Percentiles rank a stretch among this genome's conserved stretches.
phyloP scores from a whole-genome alignment of 2,797 vertebrate species.

The Enteromius afrohamiltoni region DNA sequence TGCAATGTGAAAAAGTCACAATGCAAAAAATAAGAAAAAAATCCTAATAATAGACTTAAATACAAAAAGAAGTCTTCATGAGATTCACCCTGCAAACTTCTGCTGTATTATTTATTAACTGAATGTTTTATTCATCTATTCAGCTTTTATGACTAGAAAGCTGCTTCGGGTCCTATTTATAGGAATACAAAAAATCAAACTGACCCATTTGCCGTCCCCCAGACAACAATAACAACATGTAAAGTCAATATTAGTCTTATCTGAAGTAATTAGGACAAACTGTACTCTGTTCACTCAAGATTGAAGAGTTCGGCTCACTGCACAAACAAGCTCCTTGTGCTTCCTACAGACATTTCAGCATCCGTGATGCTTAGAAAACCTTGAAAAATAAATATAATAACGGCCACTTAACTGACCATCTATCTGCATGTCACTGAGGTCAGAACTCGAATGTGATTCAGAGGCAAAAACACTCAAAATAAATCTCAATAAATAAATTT shows the following conservation, averaged over 20 bases:
- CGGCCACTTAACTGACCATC: conserved; percentile 50
- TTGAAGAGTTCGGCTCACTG: conserved; percentile 21
- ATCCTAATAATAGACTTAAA: not conserved
- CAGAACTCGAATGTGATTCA: not conserved
- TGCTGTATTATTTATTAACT: conserved; percentile 23
- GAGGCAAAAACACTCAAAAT: not conserved
- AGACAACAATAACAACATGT: conserved; percentile 31
- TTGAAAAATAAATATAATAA: conserved; percentile 42
- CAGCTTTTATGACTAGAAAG: not conserved
- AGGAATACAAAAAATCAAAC: not conserved
- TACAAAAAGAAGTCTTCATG: not conserved
- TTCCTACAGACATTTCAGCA: conserved; percentile 13
- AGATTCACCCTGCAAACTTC: not conserved
- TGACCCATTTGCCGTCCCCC: conserved; percentile 44
- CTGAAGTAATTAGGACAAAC: conserved; percentile 49
- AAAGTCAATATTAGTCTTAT: conserved; percentile 36
- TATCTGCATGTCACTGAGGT: conserved; percentile 17
- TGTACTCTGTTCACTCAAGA: conserved; percentile 22
- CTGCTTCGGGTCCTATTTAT: conserved; percentile 20
- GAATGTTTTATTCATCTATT: conserved; percentile 22
- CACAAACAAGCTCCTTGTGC: conserved; percentile 47
- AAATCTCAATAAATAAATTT: no score
- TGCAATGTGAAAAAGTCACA: not conserved
- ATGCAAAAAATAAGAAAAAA: not conserved
- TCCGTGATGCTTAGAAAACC: not conserved